Evolutionary conservation across 2,888 invertebrate species (phyloP).

Genomic region (Megastigmus dorsalis): DNA sequence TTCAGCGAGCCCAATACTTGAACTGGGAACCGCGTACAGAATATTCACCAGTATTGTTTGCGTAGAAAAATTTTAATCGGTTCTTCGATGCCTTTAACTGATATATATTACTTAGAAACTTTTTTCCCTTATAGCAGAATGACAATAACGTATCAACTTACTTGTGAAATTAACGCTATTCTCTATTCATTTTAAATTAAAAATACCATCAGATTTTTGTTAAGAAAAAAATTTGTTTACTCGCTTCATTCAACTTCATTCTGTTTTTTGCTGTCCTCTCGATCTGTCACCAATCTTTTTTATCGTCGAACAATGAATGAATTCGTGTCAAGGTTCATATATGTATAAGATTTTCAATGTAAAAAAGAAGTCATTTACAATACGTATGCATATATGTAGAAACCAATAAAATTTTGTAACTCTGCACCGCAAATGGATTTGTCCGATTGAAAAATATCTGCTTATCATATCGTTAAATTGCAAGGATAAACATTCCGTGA

Average conservation of each 20-base stretch:
- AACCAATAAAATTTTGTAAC: constrained; percentile 37
- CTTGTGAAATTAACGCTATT: background rate
- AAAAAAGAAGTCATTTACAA: background rate
- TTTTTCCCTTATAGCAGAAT: background rate
- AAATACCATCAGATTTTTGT: background rate
- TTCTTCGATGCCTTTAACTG: too few relatives aligned
- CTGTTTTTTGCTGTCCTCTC: background rate
- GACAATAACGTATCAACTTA: background rate
- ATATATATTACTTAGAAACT: too few relatives aligned
- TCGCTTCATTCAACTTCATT: constrained; percentile 13
- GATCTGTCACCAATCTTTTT: constrained; percentile 5
- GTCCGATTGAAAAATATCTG: background rate
- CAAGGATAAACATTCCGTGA: background rate
- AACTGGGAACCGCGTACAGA: too few relatives aligned
- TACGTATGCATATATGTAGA: background rate
- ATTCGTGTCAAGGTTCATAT: constrained; percentile 47
- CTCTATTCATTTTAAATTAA: background rate
- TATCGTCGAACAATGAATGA: constrained; percentile 40
- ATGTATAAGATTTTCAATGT: constrained; percentile 24
- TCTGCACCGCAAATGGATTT: background rate
- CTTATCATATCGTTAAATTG: constrained; percentile 25
- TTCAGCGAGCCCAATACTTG: background rate
- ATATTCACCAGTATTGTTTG: too few relatives aligned
- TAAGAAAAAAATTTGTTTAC: constrained; percentile 17
- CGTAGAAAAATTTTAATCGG: too few relatives aligned